These are phyloP conservation scores for Caenorhabditis inopinata DNA, from an alignment of 1,140 invertebrate genomes.

Conservation along the genomic window DNA sequence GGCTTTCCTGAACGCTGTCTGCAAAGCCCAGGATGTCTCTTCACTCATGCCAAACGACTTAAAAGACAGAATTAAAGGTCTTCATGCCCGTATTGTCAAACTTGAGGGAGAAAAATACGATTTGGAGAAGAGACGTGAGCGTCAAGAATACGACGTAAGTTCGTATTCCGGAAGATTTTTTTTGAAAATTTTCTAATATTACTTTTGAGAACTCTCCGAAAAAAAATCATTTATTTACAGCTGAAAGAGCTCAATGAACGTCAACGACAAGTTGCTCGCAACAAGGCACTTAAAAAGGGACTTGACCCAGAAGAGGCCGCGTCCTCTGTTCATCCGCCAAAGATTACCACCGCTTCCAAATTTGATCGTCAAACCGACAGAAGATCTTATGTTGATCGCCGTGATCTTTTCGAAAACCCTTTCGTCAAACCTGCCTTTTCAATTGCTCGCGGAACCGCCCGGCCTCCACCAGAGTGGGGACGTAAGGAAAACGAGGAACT, in stretches of 20 bases:
- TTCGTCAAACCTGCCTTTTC: constrained; percentile 48
- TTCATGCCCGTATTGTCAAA: constrained; percentile 91
- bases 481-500: constrained; percentile 60
- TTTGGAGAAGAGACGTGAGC: constrained; percentile 96
- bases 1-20: constrained; percentile 51
- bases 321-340: constrained; percentile 71
- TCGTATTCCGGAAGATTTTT: neutral
- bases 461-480: constrained; percentile 55
- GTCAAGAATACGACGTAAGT: constrained; percentile 97
- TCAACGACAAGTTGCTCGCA: constrained; percentile 93
- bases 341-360: constrained; percentile 97
- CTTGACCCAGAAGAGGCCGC: constrained; percentile 79
- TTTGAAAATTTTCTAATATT: neutral
- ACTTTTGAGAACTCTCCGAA: too few relatives aligned
- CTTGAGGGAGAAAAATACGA: constrained; percentile 99
- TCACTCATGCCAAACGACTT: constrained; percentile 56
- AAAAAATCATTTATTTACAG: constrained; percentile 69
- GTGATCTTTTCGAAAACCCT: constrained; percentile 84
- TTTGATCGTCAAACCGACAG: constrained; percentile 97
- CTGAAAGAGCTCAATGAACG: constrained; percentile 97
- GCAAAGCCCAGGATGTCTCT: constrained; percentile 56
- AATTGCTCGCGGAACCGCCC: constrained; percentile 48
- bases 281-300: constrained; percentile 93
- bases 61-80: constrained; percentile 66
- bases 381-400: constrained; percentile 84